Base-by-base conservation (phyloP, 2,797 vertebrate species). In the Muscicapa comitata region DNA sequence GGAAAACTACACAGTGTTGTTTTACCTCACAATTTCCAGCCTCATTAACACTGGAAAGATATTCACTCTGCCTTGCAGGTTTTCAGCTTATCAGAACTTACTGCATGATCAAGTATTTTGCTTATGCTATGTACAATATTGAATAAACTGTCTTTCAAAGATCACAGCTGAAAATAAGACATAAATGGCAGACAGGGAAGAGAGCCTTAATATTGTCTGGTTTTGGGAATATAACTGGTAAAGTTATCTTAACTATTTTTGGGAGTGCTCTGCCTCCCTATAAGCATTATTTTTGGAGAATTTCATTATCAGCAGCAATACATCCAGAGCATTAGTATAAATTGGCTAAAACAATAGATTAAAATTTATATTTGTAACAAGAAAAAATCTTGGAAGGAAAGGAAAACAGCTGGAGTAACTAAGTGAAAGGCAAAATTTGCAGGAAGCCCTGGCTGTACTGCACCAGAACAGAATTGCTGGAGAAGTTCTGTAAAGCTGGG, bases 391-490 rank as follows among this genome's bases (percentile, higher is more conserved):
- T 76, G 50, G 17, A 79, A 76, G 59, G 42, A 73, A 62, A 47
- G 21, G 14, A 80, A 65, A 48, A 38, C 6, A 77, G 38, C 20
- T 87, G 65, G 24, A 83, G 28, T 37, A 67, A 58, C 7, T 17
- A 47, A 66, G 16, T n/a, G 29, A 62, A 58, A 61, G 42, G 31
- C 29, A 15, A 74, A 29, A 6, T 40, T 65, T 86, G 67, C 38
- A 45, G 53, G 33, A 70, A 66, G 43, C 11, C 9, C 42, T 57
- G 50, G 17, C 40, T 63, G 29, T 50, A 16, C 28, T 43, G 42
- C 0, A 0, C 0, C 1, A 1, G 38, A 63, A 40, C 23, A 66
- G 67, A 68, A 59, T 17, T 63, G 25, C 54, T 45, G 59, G 29
- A 63, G 77, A 72, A 58, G 35, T 10, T n/a, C 42, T 2, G 2